These are phyloP conservation scores for Leptinotarsa lineolata DNA, from an alignment of 1,140 invertebrate genomes.

Conservation along the genomic window DNA sequence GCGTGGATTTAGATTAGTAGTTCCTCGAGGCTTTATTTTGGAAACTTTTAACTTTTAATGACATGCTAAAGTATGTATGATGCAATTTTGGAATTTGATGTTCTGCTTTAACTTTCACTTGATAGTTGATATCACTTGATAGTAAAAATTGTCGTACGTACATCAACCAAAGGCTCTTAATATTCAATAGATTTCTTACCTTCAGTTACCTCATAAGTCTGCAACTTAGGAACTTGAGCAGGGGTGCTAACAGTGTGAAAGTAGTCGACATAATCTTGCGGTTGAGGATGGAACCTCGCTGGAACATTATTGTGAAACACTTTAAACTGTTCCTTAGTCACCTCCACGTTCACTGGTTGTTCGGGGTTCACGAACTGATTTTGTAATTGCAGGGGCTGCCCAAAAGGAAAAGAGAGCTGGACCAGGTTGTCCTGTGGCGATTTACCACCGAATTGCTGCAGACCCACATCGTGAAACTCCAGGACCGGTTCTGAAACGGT, in stretches of 20 bases:
- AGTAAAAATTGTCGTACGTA: too few species aligned
- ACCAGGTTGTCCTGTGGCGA: slow-evolving; percentile 30
- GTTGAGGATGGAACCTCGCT: slow-evolving; percentile 33
- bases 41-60: too few species aligned
- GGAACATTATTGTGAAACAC: slow-evolving; percentile 46
- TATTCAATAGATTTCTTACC: slow-evolving; percentile 22
- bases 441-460: neutral
- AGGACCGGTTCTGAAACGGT: slow-evolving; percentile 14
- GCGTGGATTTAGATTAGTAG: too few species aligned
- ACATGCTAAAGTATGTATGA: too few species aligned
- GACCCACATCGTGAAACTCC: slow-evolving; percentile 12
- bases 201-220: slow-evolving; percentile 53
- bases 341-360: slow-evolving; percentile 46
- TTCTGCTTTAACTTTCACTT: too few species aligned
- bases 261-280: slow-evolving; percentile 37
- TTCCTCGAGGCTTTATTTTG: too few species aligned
- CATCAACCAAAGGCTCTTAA: too few species aligned
- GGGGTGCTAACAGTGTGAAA: slow-evolving; percentile 32
- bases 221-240: slow-evolving; percentile 36
- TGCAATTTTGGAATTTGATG: too few species aligned
- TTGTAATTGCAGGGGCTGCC: slow-evolving; percentile 12
- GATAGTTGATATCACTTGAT: too few species aligned
- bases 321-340: slow-evolving; percentile 53
- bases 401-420: slow-evolving; percentile 39
- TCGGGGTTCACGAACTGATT: slow-evolving; percentile 29